phyloP scores from a whole-genome alignment of 2,797 vertebrate species.

The Bovichtus variegatus region DNA sequence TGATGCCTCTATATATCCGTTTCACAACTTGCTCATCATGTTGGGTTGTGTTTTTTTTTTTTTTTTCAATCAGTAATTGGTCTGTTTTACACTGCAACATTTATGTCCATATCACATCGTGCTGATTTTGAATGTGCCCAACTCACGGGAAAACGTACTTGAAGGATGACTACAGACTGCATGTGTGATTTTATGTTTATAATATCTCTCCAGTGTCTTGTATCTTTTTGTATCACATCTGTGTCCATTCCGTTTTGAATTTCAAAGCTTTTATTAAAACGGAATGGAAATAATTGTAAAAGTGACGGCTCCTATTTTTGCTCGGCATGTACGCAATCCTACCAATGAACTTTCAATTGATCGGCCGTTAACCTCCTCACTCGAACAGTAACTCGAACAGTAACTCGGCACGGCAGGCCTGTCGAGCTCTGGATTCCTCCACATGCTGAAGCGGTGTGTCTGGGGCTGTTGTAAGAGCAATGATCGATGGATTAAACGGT shows the following conservation, averaged over 20 bases:
- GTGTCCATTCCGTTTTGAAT: conserved; percentile 24
- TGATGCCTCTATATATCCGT: background rate
- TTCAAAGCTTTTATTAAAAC: conserved; percentile 53
- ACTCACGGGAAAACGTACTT: conserved; percentile 3
- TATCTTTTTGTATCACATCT: conserved; percentile 47
- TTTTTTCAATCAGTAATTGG: background rate
- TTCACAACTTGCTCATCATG: too few species aligned
- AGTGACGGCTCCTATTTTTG: background rate
- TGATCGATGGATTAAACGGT: background rate
- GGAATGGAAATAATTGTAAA: background rate
- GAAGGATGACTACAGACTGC: conserved; percentile 26
- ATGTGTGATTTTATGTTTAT: conserved; percentile 37
- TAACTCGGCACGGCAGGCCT: background rate
- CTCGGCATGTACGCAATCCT: background rate
- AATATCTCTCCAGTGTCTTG: conserved; percentile 23
- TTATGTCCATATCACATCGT: conserved; percentile 16
- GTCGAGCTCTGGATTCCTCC: background rate
- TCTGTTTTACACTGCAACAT: conserved; percentile 27
- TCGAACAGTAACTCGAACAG: background rate
- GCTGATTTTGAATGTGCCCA: conserved; percentile 31
- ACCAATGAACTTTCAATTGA: background rate
- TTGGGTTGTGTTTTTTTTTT: too few species aligned
- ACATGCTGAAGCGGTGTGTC: too few species aligned
- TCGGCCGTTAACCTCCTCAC: background rate
- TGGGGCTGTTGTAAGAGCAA: too few species aligned